phyloP scores from a whole-genome alignment of 2,113 vertebrate species.

The Leptobrachium leishanense region DNA sequence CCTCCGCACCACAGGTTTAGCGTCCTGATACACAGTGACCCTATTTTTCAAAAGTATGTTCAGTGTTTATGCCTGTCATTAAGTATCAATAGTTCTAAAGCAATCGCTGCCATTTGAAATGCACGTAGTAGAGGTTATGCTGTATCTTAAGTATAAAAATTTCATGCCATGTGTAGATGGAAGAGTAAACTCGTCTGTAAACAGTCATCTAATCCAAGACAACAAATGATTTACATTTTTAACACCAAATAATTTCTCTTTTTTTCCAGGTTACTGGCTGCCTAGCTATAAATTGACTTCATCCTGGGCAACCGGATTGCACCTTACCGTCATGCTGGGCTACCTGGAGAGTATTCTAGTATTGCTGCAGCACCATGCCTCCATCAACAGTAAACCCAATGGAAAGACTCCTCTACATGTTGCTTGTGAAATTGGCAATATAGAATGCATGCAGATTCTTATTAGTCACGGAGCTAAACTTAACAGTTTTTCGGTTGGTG shows the following conservation, averaged over 20 bases:
- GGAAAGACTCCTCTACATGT: slow-evolving; percentile 95
- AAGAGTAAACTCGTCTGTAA: no score
- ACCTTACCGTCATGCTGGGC: slow-evolving; percentile 86
- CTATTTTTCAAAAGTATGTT: no score
- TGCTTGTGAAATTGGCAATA: slow-evolving; percentile 80
- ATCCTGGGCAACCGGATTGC: slow-evolving; percentile 91
- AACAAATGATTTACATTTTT: no score
- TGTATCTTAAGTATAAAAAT: no score
- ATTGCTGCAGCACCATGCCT: slow-evolving; percentile 82
- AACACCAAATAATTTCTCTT: not conserved
- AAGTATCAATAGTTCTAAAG: no score
- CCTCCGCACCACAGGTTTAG: no score
- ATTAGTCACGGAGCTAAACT: slow-evolving; percentile 79
- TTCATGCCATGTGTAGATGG: no score
- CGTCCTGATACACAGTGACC: no score
- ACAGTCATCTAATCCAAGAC: no score
- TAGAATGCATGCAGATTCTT: slow-evolving; percentile 79
- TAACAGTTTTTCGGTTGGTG: slow-evolving; percentile 83
- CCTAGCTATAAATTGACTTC: slow-evolving; percentile 88
- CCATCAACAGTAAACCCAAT: slow-evolving; percentile 85
- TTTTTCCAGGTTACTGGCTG: slow-evolving; percentile 85
- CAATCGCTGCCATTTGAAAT: no score
- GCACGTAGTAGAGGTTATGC: no score
- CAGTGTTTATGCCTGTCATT: no score
- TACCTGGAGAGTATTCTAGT: slow-evolving; percentile 79